Conservation (phyloP, 2,888 invertebrate genomes). For the Formica aserva region DNA sequence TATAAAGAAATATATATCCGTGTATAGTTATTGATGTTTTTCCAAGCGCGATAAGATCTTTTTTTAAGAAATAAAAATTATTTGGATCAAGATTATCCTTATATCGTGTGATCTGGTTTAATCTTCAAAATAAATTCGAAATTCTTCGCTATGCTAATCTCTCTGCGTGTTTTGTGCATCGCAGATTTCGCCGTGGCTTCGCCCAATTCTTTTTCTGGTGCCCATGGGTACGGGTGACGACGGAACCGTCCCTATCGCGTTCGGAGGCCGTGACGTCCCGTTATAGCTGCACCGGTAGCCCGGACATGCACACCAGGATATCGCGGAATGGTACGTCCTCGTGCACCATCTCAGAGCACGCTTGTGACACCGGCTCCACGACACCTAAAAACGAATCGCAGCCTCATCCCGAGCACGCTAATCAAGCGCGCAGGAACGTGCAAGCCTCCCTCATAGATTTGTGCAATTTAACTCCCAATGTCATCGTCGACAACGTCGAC, state of each 20-base stretch:
- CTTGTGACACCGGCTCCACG: constrained; percentile 77
- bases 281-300: constrained; percentile 92
- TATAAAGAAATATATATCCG: background rate
- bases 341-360: constrained; percentile 77
- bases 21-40: background rate
- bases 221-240: constrained; percentile 91
- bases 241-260: constrained; percentile 89
- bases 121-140: background rate
- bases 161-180: constrained; percentile 19
- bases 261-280: constrained; percentile 92
- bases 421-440: constrained; percentile 40
- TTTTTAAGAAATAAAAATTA: background rate
- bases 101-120: background rate
- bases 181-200: constrained; percentile 96
- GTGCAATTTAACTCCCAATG: constrained; percentile 47
- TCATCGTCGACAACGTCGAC: constrained; percentile 24
- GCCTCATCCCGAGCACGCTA: constrained; percentile 66
- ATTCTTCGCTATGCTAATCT: background rate
- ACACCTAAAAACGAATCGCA: constrained; percentile 75
- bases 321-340: constrained; percentile 89
- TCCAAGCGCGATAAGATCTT: background rate
- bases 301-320: constrained; percentile 90
- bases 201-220: constrained; percentile 97
- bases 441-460: constrained; percentile 63
- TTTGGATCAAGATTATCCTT: background rate